Evolutionary conservation across 2,888 invertebrate species (phyloP).

Genomic region (Geophilus truncorum): DNA sequence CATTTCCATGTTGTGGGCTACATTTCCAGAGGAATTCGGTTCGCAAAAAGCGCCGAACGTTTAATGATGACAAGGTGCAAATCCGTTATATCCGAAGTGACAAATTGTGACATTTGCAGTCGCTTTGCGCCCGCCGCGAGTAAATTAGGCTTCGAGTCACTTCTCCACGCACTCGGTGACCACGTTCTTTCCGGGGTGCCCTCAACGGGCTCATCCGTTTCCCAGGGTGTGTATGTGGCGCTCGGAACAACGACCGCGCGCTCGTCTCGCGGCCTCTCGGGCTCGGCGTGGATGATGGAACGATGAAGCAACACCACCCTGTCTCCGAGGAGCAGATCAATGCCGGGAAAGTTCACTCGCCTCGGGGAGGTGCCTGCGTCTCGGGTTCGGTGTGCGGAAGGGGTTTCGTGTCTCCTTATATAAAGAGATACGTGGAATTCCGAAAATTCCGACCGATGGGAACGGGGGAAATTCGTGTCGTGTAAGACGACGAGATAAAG

Average conservation of each 20-base stretch:
- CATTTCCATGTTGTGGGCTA: neutral
- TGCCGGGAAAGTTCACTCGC: constrained; percentile 22
- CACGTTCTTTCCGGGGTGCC: neutral
- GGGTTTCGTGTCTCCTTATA: constrained; percentile 12
- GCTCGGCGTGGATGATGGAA: constrained; percentile 2
- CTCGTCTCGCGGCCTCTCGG: no score
- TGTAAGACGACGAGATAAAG: neutral
- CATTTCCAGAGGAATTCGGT: neutral
- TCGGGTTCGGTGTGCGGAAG: no score
- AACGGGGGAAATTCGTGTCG: neutral
- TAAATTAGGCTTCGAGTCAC: neutral
- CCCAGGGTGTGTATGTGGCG: neutral
- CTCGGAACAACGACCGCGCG: neutral
- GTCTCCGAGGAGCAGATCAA: constrained; percentile 30
- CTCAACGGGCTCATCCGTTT: constrained; percentile 21
- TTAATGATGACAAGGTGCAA: neutral
- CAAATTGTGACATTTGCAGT: neutral
- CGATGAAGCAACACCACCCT: constrained; percentile 26
- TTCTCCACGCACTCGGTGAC: neutral
- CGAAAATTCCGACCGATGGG: neutral
- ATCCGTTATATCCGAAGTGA: neutral
- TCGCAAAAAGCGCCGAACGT: neutral
- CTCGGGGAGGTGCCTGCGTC: neutral
- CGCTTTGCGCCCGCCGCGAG: neutral
- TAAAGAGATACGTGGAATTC: neutral